These are phyloP conservation scores for Entomyzon cyanotis DNA, from an alignment of 2,113 vertebrate species.

Conservation along the genomic window DNA sequence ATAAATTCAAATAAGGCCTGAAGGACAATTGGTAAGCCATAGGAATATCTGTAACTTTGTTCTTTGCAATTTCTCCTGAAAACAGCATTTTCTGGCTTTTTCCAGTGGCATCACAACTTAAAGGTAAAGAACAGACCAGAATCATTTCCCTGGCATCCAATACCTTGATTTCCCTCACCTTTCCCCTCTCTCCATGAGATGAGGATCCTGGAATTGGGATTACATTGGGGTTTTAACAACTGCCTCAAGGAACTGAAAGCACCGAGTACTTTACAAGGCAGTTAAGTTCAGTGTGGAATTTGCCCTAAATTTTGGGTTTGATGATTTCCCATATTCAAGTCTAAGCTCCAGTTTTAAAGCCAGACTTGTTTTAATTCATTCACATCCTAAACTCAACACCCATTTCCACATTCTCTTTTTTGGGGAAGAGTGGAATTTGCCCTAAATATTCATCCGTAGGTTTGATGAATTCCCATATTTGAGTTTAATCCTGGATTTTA, in stretches of 20 bases:
- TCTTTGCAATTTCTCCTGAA: background rate
- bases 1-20: background rate
- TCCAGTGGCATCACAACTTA: background rate
- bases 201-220: background rate
- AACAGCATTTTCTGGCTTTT: background rate
- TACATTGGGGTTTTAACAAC: background rate
- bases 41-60: background rate
- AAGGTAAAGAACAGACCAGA: background rate
- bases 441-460: too few relatives aligned
- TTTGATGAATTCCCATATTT: too few relatives aligned
- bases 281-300: background rate
- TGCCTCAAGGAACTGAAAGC: background rate
- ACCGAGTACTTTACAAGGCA: background rate
- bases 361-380: background rate
- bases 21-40: background rate
- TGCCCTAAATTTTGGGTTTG: background rate
- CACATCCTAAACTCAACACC: background rate
- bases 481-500: too few relatives aligned
- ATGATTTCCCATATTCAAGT: background rate
- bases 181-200: background rate
- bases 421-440: background rate
- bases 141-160: background rate
- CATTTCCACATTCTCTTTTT: background rate
- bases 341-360: background rate
- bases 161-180: background rate